These are phyloP conservation scores for Rhopalosiphum nymphaeae DNA, from an alignment of 2,888 invertebrate genomes.

Conservation along the genomic window DNA sequence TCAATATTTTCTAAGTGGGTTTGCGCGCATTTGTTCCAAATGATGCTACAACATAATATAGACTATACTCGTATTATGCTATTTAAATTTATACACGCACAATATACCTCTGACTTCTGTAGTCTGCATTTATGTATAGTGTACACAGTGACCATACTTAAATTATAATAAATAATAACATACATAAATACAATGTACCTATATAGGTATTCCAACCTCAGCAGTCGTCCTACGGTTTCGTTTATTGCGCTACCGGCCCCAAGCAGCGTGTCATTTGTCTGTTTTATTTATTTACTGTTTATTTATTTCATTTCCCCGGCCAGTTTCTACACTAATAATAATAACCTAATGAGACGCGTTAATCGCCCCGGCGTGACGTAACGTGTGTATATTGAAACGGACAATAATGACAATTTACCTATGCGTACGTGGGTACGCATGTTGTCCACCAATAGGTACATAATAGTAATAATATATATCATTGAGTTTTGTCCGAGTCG, in stretches of 20 bases:
- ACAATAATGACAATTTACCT: not conserved
- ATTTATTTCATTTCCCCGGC: not conserved
- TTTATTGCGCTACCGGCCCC: not conserved
- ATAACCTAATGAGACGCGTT: not conserved
- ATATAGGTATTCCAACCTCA: not conserved
- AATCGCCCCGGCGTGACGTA: not conserved
- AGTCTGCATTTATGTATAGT: not conserved
- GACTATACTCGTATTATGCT: not conserved
- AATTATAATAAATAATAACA: not conserved
- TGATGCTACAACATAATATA: not conserved
- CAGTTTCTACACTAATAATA: not conserved
- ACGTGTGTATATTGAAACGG: not conserved
- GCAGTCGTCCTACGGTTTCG: not conserved
- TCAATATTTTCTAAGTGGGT: not conserved
- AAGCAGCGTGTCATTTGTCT: not conserved
- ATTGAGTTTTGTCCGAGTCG: not conserved
- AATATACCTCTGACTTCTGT: not conserved
- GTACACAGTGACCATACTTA: not conserved
- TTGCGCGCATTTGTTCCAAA: not conserved
- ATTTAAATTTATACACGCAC: not conserved
- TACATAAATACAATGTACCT: not conserved
- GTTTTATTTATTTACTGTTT: conserved; percentile 13
- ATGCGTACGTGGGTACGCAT: not conserved
- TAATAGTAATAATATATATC: not conserved
- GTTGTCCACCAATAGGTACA: not conserved